Evolutionary conservation across 2,888 invertebrate species (phyloP).

Genomic region (Arge pagana): DNA sequence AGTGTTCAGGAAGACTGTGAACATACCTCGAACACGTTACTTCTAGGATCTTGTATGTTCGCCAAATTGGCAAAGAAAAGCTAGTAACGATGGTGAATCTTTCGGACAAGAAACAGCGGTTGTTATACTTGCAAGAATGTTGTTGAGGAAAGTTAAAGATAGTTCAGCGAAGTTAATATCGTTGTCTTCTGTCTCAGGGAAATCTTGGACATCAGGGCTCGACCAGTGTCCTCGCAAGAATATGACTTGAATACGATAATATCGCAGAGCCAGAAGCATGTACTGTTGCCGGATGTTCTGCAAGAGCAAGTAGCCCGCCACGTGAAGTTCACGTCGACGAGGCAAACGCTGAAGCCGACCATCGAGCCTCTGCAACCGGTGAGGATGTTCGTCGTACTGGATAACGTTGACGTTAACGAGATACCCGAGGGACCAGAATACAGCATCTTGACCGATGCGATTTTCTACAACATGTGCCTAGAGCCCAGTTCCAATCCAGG

Average conservation of each 20-base stretch:
- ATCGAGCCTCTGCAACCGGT: slow-evolving; percentile 67
- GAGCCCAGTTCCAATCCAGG: slow-evolving; percentile 47
- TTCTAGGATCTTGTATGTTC: not conserved
- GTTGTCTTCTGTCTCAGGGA: slow-evolving; percentile 60
- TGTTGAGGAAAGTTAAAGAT: slow-evolving; percentile 7
- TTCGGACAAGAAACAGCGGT: not conserved
- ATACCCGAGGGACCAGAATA: slow-evolving; percentile 66
- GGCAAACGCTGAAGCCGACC: slow-evolving; percentile 40
- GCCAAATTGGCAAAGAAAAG: not conserved
- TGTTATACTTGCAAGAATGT: slow-evolving; percentile 5
- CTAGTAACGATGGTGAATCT: not conserved
- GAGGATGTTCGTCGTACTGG: slow-evolving; percentile 71
- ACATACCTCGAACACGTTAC: not conserved
- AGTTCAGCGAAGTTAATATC: not conserved
- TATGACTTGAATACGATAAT: slow-evolving; percentile 61
- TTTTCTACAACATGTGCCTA: slow-evolving; percentile 66
- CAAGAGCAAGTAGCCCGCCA: slow-evolving; percentile 70
- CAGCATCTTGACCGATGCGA: slow-evolving; percentile 64
- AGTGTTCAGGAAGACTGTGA: no score
- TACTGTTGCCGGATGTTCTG: slow-evolving; percentile 71
- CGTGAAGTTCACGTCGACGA: slow-evolving; percentile 60
- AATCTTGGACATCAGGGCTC: slow-evolving; percentile 60
- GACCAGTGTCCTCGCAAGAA: slow-evolving; percentile 60
- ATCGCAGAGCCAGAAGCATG: slow-evolving; percentile 66
- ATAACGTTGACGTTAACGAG: slow-evolving; percentile 74